Percentiles rank a stretch among this genome's conserved stretches.
These are phyloP conservation scores for Drosophila lutescens DNA, from an alignment of 2,888 invertebrate species.

Conservation along the genomic window DNA sequence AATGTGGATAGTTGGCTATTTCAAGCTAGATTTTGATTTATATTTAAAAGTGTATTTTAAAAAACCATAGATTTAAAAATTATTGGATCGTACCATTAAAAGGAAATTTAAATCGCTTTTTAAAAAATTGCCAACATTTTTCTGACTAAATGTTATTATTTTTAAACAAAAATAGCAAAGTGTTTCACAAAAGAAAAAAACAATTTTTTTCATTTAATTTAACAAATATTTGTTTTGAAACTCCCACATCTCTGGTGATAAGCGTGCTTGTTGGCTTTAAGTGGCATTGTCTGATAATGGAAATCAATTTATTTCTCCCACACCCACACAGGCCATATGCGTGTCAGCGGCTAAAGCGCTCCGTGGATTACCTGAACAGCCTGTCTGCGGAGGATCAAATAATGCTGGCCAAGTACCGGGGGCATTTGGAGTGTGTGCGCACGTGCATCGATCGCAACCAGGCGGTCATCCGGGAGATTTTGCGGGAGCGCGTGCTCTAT, in stretches of 20 bases:
- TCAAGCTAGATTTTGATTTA: too few relatives aligned
- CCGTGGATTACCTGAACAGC: slow-evolving; percentile 90
- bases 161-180: too few relatives aligned
- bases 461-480: slow-evolving; percentile 85
- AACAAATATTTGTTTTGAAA: background rate
- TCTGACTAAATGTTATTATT: too few relatives aligned
- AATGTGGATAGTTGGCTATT: background rate
- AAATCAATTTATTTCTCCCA: slow-evolving; percentile 55
- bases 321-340: slow-evolving; percentile 89
- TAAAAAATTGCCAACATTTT: too few relatives aligned
- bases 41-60: too few relatives aligned
- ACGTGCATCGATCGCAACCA: slow-evolving; percentile 90
- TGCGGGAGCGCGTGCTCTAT: slow-evolving; percentile 87
- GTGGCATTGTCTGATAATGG: slow-evolving; percentile 55
- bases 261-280: slow-evolving; percentile 26
- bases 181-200: too few relatives aligned
- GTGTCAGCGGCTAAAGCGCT: slow-evolving; percentile 89
- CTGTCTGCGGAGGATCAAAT: slow-evolving; percentile 91
- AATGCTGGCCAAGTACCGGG: slow-evolving; percentile 90
- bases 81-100: too few relatives aligned
- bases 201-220: too few relatives aligned
- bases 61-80: too few relatives aligned
- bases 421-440: slow-evolving; percentile 90
- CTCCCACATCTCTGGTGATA: slow-evolving; percentile 8
- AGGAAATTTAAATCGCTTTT: too few relatives aligned